These are phyloP conservation scores for Atta colombica DNA, from an alignment of 1,140 invertebrate species.

Conservation along the genomic window DNA sequence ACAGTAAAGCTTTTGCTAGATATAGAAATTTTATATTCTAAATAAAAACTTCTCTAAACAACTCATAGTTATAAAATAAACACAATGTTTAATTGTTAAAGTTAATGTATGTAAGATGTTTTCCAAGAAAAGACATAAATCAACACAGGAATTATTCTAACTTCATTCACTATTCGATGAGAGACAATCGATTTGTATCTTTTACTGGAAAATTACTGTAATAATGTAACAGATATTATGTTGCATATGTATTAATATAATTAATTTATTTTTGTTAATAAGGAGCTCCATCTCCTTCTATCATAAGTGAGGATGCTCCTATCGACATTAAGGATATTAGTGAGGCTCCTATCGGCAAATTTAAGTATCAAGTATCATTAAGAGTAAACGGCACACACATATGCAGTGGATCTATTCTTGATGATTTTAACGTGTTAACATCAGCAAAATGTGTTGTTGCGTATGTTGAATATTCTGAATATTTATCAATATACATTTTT, in stretches of 20 bases:
- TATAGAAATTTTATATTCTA: not conserved
- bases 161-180: too few relatives aligned
- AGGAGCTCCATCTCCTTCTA: not conserved
- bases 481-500: not conserved
- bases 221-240: not conserved
- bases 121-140: too few relatives aligned
- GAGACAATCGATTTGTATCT: not conserved
- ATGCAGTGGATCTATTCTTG: slow-evolving; percentile 16
- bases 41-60: not conserved
- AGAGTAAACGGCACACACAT: not conserved
- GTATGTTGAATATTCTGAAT: not conserved
- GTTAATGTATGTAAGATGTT: not conserved
- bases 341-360: not conserved
- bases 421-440: not conserved
- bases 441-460: not conserved
- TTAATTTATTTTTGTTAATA: slow-evolving; percentile 14
- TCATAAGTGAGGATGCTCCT: too few relatives aligned
- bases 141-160: too few relatives aligned
- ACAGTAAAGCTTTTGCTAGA: not conserved
- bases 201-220: not conserved
- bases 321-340: not conserved
- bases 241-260: not conserved
- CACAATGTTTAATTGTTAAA: not conserved
- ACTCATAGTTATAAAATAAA: not conserved
- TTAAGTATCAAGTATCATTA: slow-evolving; percentile 11